These are phyloP conservation scores for Drosophila nigrodunni DNA, from an alignment of 1,140 invertebrate genomes.

Conservation along the genomic window DNA sequence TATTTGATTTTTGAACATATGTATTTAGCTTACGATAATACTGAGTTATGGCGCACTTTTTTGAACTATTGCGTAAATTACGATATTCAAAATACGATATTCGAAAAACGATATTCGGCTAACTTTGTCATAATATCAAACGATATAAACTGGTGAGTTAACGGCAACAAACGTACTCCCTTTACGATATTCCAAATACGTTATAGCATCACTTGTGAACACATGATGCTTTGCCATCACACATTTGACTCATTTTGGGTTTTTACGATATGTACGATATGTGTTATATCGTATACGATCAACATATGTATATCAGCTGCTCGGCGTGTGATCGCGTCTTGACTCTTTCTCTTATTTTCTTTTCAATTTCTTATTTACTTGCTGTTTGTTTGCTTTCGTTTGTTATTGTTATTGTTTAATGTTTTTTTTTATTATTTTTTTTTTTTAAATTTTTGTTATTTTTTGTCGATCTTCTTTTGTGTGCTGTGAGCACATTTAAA, in stretches of 20 bases:
- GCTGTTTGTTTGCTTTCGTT: neutral
- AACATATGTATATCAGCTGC: constrained; percentile 4
- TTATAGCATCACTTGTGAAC: neutral
- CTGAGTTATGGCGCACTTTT: too few species aligned
- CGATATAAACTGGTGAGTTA: neutral
- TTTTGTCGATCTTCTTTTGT: neutral
- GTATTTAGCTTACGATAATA: too few species aligned
- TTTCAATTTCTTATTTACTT: neutral
- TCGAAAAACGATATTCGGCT: too few species aligned
- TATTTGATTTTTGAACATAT: neutral
- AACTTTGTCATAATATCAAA: neutral
- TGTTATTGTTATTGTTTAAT: neutral
- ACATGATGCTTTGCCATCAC: neutral
- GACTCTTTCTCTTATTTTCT: neutral
- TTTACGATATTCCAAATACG: neutral
- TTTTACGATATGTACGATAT: neutral
- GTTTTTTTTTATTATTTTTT: neutral
- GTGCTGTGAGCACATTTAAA: constrained; percentile 56
- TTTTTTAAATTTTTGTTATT: constrained; percentile 1
- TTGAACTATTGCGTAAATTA: too few species aligned
- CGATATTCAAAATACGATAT: neutral
- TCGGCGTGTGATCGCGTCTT: constrained; percentile 9
- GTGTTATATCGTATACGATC: neutral
- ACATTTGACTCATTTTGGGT: neutral
- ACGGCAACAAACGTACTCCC: neutral